Base-by-base conservation (phyloP, 2,888 invertebrate genomes). In the Melieria omissa region DNA sequence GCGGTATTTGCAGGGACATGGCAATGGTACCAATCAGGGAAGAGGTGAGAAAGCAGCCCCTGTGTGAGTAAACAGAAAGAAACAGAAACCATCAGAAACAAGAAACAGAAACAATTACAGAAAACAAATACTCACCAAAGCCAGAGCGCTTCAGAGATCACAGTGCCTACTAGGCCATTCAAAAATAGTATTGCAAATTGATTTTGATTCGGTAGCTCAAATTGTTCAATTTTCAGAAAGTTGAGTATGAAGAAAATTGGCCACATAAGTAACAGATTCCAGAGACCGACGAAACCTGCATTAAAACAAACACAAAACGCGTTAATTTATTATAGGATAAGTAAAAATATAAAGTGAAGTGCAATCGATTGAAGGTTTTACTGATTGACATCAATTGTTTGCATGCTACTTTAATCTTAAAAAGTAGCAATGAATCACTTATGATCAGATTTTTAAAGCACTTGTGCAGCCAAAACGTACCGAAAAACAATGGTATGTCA, bases 401-500 rank as follows among this genome's bases (percentile, higher is more conserved):
- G 29, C 29, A 29, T 29, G 29, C 2, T 29, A 29, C 29, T 29
- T 29, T 29, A 29, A 29, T 29, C 29, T 29, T 29, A 29, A 29
- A 29, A 29, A 29, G 29, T 29, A 29, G 3, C 29, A 29, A 29
- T 3, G 29, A 29, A 29, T 29, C 29, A 29, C 29, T 61, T n/a
- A 54, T 4, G 7, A 14, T 54, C 6, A 7, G n/a, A 14, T 9
- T n/a, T 41, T 42, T 12, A 42, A 54, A 65, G 8, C 4, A 42
- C 6, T 54, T n/a, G 7, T 54, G n/a, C 5, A n/a, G 29, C 14
- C 7, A 55, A 55, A 55, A 55, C 9, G 8, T 4, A 96, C 96
- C 98, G 87, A 98, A 97, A 88, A 99, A 96, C 88, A 98, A 90
- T 69, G 97, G 95, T 81, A 97, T 94, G 88, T 98, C 97, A 86